These are phyloP conservation scores for Alviniconcha marisindica DNA, from an alignment of 1,140 invertebrate genomes.

Conservation along the genomic window DNA sequence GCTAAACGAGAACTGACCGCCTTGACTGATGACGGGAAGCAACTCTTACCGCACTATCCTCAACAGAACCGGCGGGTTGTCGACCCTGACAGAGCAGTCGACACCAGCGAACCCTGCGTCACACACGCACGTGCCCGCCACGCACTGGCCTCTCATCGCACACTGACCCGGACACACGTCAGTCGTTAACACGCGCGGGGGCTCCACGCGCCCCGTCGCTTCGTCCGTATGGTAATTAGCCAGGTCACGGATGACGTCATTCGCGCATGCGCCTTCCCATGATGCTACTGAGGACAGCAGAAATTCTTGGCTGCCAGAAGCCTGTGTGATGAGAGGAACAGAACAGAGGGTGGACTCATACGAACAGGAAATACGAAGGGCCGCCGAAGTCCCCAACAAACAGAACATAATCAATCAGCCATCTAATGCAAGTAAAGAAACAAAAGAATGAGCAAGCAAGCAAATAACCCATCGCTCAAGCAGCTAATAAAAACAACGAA, in stretches of 20 bases:
- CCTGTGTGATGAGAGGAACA: conserved; percentile 24
- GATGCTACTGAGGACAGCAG: conserved; percentile 41
- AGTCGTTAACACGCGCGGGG: conserved; percentile 19
- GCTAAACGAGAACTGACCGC: too few relatives aligned
- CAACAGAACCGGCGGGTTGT: conserved; percentile 39
- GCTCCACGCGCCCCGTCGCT: conserved; percentile 22
- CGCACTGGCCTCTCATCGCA: conserved; percentile 43
- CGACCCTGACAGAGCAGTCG: conserved; percentile 47
- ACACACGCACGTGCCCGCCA: conserved; percentile 46
- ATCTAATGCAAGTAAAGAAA: too few relatives aligned
- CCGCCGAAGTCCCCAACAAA: too few relatives aligned
- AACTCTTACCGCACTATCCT: conserved; percentile 45
- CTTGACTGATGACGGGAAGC: not conserved
- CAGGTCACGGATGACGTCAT: conserved; percentile 41
- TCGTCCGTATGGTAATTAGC: conserved; percentile 39
- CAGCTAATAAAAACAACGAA: too few relatives aligned
- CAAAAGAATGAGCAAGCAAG: too few relatives aligned
- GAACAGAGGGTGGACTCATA: not conserved
- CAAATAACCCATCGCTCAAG: too few relatives aligned
- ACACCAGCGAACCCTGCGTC: conserved; percentile 41
- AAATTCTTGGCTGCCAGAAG: conserved; percentile 42
- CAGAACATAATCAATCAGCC: too few relatives aligned
- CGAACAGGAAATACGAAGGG: too few relatives aligned
- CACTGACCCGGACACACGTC: conserved; percentile 51
- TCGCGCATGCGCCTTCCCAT: conserved; percentile 49